Base-by-base conservation (phyloP, 2,113 vertebrate genomes). In the Sinosuthora webbiana region DNA sequence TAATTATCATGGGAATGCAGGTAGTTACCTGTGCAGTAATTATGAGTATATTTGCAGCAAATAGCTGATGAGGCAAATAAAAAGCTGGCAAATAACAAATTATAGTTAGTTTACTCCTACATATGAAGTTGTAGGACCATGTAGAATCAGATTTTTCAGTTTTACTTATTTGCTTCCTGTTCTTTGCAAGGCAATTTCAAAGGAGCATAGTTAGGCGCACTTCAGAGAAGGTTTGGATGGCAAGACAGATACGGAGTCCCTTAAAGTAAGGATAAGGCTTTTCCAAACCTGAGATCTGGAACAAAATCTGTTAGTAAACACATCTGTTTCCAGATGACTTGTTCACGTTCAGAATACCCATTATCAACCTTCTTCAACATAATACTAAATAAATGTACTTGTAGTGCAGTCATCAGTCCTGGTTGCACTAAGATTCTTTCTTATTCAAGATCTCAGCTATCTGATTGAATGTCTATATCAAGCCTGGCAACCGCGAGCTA, bases 31-130 rank as follows among this genome's bases (percentile, higher is more conserved):
- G 5, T 44, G 13, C 30, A 74, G 22, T 44, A 64, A 22, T 56
- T 83, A 6, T 53, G 19, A 39, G 11, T 31, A 17, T 3, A 9
- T 41, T 37, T 77, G 10, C 28, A 57, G 28, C 17, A 37, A 47
- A 33, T 6, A 81, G 15, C 28, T 83, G 12, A n/a, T 7, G 9
- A 53, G 4, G 12, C 37, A 67, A 20, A 13, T 1, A 2, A 67
- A 3, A 47, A 55, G 8, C 5, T 77, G 19, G 6, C 6, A 88
- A 70, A 9, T 64, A 5, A 5, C 19, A 44, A 74, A 56, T 68
- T 44, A 18, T 39, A 0, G 0, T 30, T 83, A 39, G 14, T 52
- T 4, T 35, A 39, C 3, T 4, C 4, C 3, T 52, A 30, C 1
- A 4, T 52, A 35, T 42, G 30, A 75, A 75, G 35, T 21, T 25